Conservation (phyloP, 2,888 invertebrate genomes). For the Microctonus hyperodae region DNA sequence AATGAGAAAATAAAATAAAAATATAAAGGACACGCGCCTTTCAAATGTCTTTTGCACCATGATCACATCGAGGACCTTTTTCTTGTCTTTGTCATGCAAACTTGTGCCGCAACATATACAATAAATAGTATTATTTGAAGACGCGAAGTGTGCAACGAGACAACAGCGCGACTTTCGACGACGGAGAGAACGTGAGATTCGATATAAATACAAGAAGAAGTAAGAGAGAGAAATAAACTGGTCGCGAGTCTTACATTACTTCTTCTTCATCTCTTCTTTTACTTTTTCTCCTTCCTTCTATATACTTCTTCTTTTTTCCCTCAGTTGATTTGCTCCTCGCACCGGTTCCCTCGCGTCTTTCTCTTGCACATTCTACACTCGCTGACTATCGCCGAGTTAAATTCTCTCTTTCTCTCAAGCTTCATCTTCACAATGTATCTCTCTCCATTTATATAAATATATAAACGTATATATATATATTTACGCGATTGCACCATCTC, state of each 20-base stretch:
- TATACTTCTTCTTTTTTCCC: constrained; percentile 37
- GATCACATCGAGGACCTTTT: constrained; percentile 43
- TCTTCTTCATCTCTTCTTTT: constrained; percentile 32
- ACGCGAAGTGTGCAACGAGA: constrained; percentile 22
- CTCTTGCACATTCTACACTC: neutral
- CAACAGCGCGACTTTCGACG: constrained; percentile 26
- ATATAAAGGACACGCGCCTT: constrained; percentile 15
- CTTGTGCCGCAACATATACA: constrained; percentile 4
- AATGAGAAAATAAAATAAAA: neutral
- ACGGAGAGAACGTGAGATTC: constrained; percentile 32
- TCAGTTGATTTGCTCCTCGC: constrained; percentile 41
- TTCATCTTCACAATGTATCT: constrained; percentile 43
- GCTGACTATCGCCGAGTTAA: constrained; percentile 11
- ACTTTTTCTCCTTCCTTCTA: too few species aligned
- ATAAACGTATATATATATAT: neutral
- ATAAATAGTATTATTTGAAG: constrained; percentile 1
- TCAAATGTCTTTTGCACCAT: neutral
- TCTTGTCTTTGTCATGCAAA: constrained; percentile 46
- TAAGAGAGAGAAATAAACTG: constrained; percentile 36
- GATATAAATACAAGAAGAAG: constrained; percentile 27
- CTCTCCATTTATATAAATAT: too few species aligned
- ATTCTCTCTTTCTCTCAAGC: constrained; percentile 50
- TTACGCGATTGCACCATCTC: constrained; percentile 5
- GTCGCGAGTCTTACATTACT: constrained; percentile 39
- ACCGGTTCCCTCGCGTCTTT: constrained; percentile 38